phyloP scores from a whole-genome alignment of 2,113 vertebrate genomes.

The Glaucomys volans region DNA sequence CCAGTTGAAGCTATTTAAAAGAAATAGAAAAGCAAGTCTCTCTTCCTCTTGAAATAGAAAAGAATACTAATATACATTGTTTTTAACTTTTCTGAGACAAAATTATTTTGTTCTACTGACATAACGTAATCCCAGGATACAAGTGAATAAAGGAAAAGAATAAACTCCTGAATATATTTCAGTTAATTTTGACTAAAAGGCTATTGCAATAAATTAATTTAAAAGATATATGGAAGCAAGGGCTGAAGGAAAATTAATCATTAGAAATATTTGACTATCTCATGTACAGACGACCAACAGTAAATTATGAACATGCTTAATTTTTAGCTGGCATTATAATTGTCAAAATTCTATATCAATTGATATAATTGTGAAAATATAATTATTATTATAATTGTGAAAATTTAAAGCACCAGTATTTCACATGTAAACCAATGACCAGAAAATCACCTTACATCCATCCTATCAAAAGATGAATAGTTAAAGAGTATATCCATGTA shows the following conservation, averaged over 20 bases:
- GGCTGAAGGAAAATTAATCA: background rate
- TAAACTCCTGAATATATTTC: background rate
- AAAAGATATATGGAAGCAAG: constrained; percentile 23
- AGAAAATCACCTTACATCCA: background rate
- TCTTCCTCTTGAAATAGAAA: constrained; percentile 70
- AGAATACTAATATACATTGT: background rate
- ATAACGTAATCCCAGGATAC: background rate
- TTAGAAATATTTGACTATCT: background rate
- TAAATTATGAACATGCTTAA: constrained; percentile 1
- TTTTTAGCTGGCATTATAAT: background rate
- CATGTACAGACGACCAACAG: background rate
- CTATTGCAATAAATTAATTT: background rate
- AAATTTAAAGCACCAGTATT: too few relatives aligned
- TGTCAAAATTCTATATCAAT: background rate
- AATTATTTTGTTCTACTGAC: background rate
- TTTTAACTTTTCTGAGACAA: background rate
- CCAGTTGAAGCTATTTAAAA: constrained; percentile 77
- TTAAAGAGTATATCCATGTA: background rate
- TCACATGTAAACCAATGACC: background rate
- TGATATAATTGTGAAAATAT: too few relatives aligned
- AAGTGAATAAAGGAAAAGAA: background rate
- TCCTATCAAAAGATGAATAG: background rate
- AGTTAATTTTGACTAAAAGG: constrained; percentile 35
- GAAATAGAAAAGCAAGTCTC: constrained; percentile 76
- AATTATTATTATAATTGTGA: too few relatives aligned